Evolutionary conservation across 2,888 invertebrate genomes (phyloP).

Genomic region (Tinea pellionella): DNA sequence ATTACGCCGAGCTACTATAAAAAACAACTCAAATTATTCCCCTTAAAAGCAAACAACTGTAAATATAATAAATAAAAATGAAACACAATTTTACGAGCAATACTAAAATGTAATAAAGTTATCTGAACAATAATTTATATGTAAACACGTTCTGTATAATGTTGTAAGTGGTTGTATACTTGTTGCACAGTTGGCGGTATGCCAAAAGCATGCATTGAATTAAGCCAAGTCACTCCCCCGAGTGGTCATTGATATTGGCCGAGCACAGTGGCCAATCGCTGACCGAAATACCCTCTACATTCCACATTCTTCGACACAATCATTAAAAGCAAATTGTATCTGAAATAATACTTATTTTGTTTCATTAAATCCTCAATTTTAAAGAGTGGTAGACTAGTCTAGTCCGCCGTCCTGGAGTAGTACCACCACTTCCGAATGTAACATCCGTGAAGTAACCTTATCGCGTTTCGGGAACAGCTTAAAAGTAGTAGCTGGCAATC

Average conservation of each 20-base stretch:
- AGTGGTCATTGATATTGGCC: not conserved
- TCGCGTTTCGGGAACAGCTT: too few species aligned
- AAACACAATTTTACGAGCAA: not conserved
- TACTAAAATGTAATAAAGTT: not conserved
- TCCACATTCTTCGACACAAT: not conserved
- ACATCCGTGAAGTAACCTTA: too few species aligned
- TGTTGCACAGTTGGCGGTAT: not conserved
- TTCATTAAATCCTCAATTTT: too few species aligned
- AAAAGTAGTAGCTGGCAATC: too few species aligned
- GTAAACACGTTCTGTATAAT: not conserved
- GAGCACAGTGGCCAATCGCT: not conserved
- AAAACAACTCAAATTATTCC: too few species aligned
- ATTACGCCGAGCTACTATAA: too few species aligned
- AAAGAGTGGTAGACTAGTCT: too few species aligned
- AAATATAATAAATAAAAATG: not conserved
- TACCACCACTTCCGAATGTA: too few species aligned
- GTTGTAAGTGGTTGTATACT: not conserved
- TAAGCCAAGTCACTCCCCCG: not conserved
- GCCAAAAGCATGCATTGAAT: not conserved
- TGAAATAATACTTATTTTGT: too few species aligned
- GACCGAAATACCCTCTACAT: not conserved
- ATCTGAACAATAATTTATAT: not conserved
- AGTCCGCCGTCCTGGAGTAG: too few species aligned
- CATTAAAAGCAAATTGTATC: too few species aligned
- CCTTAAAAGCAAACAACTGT: not conserved